Percentiles rank a stretch among this genome's conserved stretches.
Evolutionary conservation across 1,140 invertebrate genomes (phyloP).

Genomic region (Tribolium madens): DNA sequence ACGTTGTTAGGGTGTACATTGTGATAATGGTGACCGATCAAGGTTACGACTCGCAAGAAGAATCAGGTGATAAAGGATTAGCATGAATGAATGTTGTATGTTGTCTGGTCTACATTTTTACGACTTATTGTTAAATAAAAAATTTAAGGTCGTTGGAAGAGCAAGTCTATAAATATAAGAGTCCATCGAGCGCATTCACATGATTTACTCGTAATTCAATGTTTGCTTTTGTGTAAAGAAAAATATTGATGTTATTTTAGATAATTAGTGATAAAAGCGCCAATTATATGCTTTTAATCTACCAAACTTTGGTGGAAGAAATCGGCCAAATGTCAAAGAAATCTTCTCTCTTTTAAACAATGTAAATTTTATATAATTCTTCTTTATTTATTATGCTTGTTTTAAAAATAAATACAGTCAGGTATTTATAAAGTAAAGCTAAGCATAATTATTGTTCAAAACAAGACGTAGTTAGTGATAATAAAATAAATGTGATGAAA

Average conservation of each 20-base stretch:
- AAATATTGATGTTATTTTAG: constrained; percentile 17
- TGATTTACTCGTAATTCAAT: neutral
- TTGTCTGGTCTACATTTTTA: neutral
- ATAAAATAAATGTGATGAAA: no score
- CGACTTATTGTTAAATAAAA: neutral
- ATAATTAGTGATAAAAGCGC: neutral
- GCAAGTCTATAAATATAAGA: neutral
- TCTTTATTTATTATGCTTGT: neutral
- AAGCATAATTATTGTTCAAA: no score
- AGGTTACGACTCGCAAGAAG: constrained; percentile 11
- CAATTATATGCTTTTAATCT: neutral
- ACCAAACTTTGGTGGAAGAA: neutral
- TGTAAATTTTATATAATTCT: neutral
- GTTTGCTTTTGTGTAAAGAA: neutral
- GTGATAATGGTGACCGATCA: constrained; percentile 1
- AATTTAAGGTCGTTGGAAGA: constrained; percentile 8
- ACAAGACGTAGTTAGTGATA: no score
- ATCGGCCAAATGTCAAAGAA: neutral
- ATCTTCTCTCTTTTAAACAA: neutral
- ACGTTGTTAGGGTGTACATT: constrained; percentile 6
- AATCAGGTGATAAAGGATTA: neutral
- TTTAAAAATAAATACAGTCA: neutral
- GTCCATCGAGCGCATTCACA: neutral
- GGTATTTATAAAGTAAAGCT: neutral
- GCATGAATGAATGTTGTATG: neutral